Conservation (phyloP, 2,113 vertebrate genomes). For the Desmodus rotundus region DNA sequence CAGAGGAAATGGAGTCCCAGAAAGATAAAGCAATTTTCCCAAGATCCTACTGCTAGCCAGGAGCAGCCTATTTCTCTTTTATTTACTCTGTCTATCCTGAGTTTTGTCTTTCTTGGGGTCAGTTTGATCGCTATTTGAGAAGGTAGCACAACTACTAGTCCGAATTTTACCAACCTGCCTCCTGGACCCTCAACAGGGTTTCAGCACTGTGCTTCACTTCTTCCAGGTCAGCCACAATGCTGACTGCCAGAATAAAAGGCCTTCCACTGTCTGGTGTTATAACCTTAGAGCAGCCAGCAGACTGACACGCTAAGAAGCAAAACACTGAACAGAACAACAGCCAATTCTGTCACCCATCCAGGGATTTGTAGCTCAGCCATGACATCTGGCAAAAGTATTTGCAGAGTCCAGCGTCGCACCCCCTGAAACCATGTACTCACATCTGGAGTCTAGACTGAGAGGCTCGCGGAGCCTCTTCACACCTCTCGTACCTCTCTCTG, state of each 20-base stretch:
- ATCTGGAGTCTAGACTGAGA: constrained; percentile 92
- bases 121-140: background rate
- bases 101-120: background rate
- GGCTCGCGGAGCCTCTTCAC: constrained; percentile 77
- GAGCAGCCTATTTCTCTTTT: background rate
- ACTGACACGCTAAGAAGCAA: constrained; percentile 71
- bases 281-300: constrained; percentile 67
- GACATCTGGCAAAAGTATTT: constrained; percentile 87
- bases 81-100: background rate
- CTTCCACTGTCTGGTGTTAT: constrained; percentile 65
- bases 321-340: constrained; percentile 76
- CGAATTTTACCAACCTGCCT: constrained; percentile 1
- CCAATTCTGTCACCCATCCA: constrained; percentile 80
- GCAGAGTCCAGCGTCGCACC: constrained; percentile 72
- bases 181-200: constrained; percentile 33
- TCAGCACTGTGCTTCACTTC: background rate
- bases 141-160: background rate
- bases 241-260: constrained; percentile 53
- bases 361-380: constrained; percentile 81
- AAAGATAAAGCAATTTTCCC: background rate
- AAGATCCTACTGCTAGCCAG: background rate
- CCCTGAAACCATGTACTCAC: constrained; percentile 75
- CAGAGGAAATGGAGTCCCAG: background rate
- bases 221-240: constrained; percentile 61
- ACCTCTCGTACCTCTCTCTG: constrained; percentile 64